These are phyloP conservation scores for Pristionchus pacificus DNA, from an alignment of 1,140 invertebrate genomes.

Conservation along the genomic window DNA sequence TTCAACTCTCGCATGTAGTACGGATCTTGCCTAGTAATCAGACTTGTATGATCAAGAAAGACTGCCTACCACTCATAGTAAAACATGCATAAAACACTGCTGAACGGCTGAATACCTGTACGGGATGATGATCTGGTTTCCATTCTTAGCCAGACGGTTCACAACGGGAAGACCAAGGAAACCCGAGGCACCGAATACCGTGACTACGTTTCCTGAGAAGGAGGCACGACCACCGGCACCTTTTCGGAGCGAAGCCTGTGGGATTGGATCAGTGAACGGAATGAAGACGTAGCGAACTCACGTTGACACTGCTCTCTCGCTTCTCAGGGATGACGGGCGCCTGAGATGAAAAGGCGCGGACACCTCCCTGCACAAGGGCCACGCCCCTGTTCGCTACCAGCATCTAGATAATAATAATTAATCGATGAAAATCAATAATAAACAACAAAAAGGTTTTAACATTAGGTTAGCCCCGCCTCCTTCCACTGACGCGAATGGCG, in stretches of 20 bases:
- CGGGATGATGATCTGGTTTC: slow-evolving; percentile 80
- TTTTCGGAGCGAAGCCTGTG: slow-evolving; percentile 4
- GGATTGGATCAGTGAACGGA: not conserved
- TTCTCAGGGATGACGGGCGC: not conserved
- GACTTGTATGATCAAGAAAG: too few species aligned
- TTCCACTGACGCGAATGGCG: not conserved
- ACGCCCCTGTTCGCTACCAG: not conserved
- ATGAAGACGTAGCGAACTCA: not conserved
- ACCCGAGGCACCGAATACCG: slow-evolving; percentile 88
- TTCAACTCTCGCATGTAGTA: slow-evolving; percentile 75
- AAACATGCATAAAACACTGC: not conserved
- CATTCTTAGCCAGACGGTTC: slow-evolving; percentile 71
- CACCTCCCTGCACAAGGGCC: too few species aligned
- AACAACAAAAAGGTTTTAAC: too few species aligned
- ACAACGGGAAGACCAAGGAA: slow-evolving; percentile 79
- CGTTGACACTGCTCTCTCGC: not conserved
- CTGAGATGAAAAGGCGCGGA: not conserved
- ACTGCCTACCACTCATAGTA: not conserved
- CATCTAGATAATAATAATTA: not conserved
- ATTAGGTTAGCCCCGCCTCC: not conserved
- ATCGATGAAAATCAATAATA: too few species aligned
- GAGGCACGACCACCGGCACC: slow-evolving; percentile 78
- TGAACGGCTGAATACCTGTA: slow-evolving; percentile 75
- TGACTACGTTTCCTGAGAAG: slow-evolving; percentile 91
- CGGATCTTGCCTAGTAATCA: slow-evolving; percentile 63